These are phyloP conservation scores for Plodia interpunctella DNA, from an alignment of 1,140 invertebrate genomes.

Conservation along the genomic window DNA sequence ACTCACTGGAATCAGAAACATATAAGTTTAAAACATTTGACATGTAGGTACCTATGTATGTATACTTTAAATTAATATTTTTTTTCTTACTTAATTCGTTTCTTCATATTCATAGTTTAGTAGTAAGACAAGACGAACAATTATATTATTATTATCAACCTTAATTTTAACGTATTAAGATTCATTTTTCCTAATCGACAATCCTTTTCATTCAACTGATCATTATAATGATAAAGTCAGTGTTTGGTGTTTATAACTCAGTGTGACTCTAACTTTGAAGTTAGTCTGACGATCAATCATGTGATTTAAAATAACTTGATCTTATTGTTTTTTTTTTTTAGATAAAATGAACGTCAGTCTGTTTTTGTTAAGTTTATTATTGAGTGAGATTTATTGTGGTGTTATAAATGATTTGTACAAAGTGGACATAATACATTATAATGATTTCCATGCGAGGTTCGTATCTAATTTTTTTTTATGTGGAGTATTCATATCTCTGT, in stretches of 20 bases:
- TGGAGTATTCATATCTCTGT: no score
- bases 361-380: constrained; percentile 20
- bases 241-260: background rate
- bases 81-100: no score
- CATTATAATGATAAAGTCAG: background rate
- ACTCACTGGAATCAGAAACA: no score
- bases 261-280: constrained; percentile 6
- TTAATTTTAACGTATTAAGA: background rate
- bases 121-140: no score
- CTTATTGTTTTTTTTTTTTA: background rate
- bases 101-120: no score
- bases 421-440: constrained; percentile 41
- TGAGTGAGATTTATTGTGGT: constrained; percentile 5
- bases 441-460: constrained; percentile 41
- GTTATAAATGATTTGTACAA: constrained; percentile 29
- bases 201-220: background rate
- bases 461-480: constrained; percentile 1
- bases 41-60: no score
- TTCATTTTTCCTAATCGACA: background rate
- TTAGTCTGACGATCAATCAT: constrained; percentile 3
- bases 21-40: no score
- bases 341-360: constrained; percentile 5
- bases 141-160: background rate
- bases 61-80: no score
- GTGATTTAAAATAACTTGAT: background rate